A percentile compares a stretch with the other conserved stretches of the same genome.
These are phyloP conservation scores for Phalloptychus januarius DNA, from an alignment of 2,797 vertebrate genomes.

Conservation along the genomic window DNA sequence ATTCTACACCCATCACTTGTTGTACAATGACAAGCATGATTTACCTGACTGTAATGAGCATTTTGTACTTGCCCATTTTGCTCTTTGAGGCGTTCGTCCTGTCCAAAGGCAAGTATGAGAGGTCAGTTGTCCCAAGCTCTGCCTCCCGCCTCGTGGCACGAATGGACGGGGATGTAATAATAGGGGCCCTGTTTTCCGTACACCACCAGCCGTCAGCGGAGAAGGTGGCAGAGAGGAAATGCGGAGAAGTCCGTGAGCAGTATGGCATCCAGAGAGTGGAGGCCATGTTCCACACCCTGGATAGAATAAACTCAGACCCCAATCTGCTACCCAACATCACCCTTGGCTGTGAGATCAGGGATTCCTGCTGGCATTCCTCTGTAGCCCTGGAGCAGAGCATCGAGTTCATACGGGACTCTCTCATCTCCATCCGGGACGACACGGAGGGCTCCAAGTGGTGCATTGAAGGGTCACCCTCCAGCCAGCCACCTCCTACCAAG, in stretches of 20 bases:
- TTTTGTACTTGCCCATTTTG: slow-evolving; percentile 82
- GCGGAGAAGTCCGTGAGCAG: slow-evolving; percentile 94
- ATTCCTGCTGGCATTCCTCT: slow-evolving; percentile 98
- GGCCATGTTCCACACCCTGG: slow-evolving; percentile 97
- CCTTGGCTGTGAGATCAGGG: slow-evolving; percentile 95
- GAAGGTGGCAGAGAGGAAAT: slow-evolving; percentile 95
- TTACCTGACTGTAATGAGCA: slow-evolving; percentile 79
- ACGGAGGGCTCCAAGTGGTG: slow-evolving; percentile 89
- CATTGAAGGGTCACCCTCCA: slow-evolving; percentile 84
- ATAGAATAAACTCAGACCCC: slow-evolving; percentile 93
- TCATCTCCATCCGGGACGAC: slow-evolving; percentile 95
- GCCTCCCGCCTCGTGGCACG: slow-evolving; percentile 91
- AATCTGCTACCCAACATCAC: slow-evolving; percentile 95
- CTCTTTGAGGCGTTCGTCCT: slow-evolving; percentile 81
- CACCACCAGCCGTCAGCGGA: slow-evolving; percentile 96
- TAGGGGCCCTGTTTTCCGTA: slow-evolving; percentile 96
- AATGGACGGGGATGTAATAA: slow-evolving; percentile 96
- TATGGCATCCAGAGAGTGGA: slow-evolving; percentile 98
- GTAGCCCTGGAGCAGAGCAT: slow-evolving; percentile 98
- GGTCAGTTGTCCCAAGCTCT: slow-evolving; percentile 81
- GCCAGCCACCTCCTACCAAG: slow-evolving; percentile 86
- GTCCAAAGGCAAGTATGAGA: slow-evolving; percentile 79
- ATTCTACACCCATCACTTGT: slow-evolving; percentile 63
- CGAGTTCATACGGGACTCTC: slow-evolving; percentile 96
- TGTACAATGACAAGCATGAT: slow-evolving; percentile 78